Evolutionary conservation across 2,888 invertebrate genomes (phyloP).

Genomic region (Ephialtes manifestator): DNA sequence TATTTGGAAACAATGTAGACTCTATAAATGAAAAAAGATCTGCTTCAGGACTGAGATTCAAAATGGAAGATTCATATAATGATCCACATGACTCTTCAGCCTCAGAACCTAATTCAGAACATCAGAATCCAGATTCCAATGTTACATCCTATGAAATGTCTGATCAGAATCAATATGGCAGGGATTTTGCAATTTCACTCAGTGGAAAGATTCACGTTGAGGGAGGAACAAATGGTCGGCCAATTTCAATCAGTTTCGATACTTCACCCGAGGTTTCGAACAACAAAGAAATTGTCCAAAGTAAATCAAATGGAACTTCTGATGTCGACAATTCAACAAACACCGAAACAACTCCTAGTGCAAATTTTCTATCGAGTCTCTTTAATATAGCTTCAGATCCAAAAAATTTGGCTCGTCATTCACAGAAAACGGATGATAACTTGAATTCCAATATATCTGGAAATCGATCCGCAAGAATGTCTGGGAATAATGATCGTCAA

Average conservation of each 20-base stretch:
- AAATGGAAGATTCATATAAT: too few species aligned
- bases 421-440: not conserved
- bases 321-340: slow-evolving; percentile 27
- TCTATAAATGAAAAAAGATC: not conserved
- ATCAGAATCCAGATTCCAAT: not conserved
- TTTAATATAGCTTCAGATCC: slow-evolving; percentile 42
- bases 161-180: slow-evolving; percentile 24
- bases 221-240: slow-evolving; percentile 70
- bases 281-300: slow-evolving; percentile 21
- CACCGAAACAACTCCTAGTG: slow-evolving; percentile 35
- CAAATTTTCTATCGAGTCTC: slow-evolving; percentile 48
- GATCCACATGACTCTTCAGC: too few species aligned
- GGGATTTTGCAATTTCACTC: slow-evolving; percentile 74
- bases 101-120: too few species aligned
- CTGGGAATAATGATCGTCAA: slow-evolving; percentile 12
- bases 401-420: slow-evolving; percentile 26
- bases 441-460: slow-evolving; percentile 4
- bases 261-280: slow-evolving; percentile 63
- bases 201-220: slow-evolving; percentile 76
- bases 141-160: slow-evolving; percentile 23
- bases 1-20: not conserved
- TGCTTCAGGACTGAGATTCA: too few species aligned
- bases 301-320: not conserved
- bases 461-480: slow-evolving; percentile 1
- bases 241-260: slow-evolving; percentile 75